Evolutionary conservation across 2,888 invertebrate species (phyloP).

Genomic region (Hyppa rectilinea): DNA sequence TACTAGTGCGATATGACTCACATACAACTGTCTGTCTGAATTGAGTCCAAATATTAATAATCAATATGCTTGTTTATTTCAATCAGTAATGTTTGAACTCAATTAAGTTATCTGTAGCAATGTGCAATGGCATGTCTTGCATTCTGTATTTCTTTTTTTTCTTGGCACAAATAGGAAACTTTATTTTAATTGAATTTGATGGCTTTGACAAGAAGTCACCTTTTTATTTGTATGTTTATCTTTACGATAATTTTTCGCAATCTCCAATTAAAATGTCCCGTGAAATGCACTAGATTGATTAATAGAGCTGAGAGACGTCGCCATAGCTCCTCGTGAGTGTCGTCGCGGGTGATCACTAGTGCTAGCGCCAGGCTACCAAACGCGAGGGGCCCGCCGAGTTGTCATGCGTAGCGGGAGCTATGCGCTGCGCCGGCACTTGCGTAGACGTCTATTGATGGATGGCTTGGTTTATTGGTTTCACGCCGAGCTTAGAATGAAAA

Average conservation of each 20-base stretch:
- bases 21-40: not conserved
- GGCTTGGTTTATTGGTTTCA: constrained; percentile 53
- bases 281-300: not conserved
- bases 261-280: not conserved
- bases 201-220: not conserved
- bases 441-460: constrained; percentile 45
- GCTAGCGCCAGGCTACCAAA: no score
- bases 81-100: no score
- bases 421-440: constrained; percentile 10
- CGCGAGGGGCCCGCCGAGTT: not conserved
- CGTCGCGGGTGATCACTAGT: constrained; percentile 1
- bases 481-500: constrained; percentile 21
- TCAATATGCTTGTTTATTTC: no score
- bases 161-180: not conserved
- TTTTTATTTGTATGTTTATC: not conserved
- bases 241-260: not conserved
- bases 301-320: not conserved
- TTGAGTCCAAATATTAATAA: no score
- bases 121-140: no score
- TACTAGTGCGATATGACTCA: not conserved
- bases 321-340: not conserved
- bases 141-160: not conserved
- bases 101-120: no score
- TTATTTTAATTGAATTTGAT: not conserved
- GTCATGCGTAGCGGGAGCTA: constrained; percentile 20